Base-by-base conservation (phyloP, 2,113 vertebrate species). In the Solea senegalensis region DNA sequence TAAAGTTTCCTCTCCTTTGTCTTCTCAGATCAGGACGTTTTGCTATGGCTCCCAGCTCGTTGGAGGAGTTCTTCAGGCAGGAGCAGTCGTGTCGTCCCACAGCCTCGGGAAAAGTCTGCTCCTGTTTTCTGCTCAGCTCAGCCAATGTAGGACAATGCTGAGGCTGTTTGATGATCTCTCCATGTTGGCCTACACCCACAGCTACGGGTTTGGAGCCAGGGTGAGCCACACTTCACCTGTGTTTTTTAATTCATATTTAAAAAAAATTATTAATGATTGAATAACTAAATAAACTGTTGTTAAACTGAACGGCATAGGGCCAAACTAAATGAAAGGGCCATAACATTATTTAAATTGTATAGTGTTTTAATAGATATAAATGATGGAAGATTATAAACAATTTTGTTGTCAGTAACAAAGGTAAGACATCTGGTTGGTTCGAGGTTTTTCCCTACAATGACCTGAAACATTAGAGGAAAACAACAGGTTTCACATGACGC, bases 111-210 rank as follows among this genome's bases (percentile, higher is more conserved):
- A 81, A 15, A 90, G 94, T 27, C 93, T 98, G 16, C 83, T 98
- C 85, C 90, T 92, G 8, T 86, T 95, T 65, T 96, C 97, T 0
- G 92, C 95, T 62, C 94, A 96, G 84, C 93, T 99, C 77, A 97
- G 94, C 80, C 92, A 95, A 60, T 98, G 97, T 83, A 92, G 97
- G 88, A 96, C 95, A 0, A 91, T 94, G 51, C 92, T 98, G 74
- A 91, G 97, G 55, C 94, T 99, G 73, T 97, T 99, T 12, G 97
- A 99, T 8, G 97, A 98, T 68, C 78, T 95, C 4, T 91, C 96
- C 78, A 96, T 96, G 97, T 82, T 96, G 55, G 65, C 93, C 11
- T 93, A 96, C 87, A 96, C 94, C 39, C 87, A 87, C 62, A 81
- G 92, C 64, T 98, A 98, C 0, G 97, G 97, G 48, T 74, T 97